Base-by-base conservation (phyloP, 1,140 invertebrate species). In the Condylostylus longicornis region DNA sequence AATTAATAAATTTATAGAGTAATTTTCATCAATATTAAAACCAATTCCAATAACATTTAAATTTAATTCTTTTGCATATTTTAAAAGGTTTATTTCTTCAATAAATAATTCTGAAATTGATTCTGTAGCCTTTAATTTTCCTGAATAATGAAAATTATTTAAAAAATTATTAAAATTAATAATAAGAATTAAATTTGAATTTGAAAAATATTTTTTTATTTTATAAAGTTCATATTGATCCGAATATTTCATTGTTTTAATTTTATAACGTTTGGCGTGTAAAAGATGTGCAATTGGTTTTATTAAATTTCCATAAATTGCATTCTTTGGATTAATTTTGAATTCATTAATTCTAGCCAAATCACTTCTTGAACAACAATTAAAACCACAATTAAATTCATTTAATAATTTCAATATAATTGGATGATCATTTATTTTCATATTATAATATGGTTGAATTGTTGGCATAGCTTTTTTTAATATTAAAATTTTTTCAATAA, bases 301-400 rank as follows among this genome's bases (percentile, higher is more conserved):
- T 47, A 90, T 90, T 1, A 94, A 94, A 70, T 98, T 98, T 25
- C 94, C 95, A 65, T 93, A 98, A 48, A 98, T 91, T 41, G 98
- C 94, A 43, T 80, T 76, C 45, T 73, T 64, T 0, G 87, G 70
- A 21, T 69, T 60, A 0, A 95, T 83, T 17, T 84, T 87, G 20
- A 88, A 54, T 12, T 71, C 72, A 18, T 93, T 60, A 15, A 53
- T 52, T 43, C 39, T 29, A 47, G 82, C 75, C 40, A 98, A 90
- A 63, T 97, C 91, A 30, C 63, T 73, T 65, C 93, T 94, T 35
- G 89, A 95, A 28, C 94, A 93, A 67, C 94, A 98, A 65, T 98
- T 94, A 65, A 98, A 98, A 38, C 82, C 79, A 33, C 74, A 69
- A 15, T 93, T 93, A 38, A 97, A 69, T 15, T 80, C 71, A 27